phyloP scores from a whole-genome alignment of 2,113 vertebrate genomes.

The Mesoclemmys tuberculata region DNA sequence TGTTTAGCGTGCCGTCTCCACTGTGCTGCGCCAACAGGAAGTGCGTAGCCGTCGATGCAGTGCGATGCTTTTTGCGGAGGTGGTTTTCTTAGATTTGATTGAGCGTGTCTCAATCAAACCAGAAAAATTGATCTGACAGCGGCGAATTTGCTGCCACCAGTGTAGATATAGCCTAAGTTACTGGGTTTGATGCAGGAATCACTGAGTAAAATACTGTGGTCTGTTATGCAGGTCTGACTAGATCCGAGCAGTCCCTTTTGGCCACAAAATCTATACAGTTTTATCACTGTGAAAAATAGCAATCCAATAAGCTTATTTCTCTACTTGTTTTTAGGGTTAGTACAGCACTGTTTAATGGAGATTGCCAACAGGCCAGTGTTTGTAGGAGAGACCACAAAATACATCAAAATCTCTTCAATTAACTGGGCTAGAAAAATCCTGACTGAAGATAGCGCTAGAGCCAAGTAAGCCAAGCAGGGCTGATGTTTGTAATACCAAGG shows the following conservation, averaged over 20 bases:
- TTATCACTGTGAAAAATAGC: background rate
- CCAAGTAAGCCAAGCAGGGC: background rate
- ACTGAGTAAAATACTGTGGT: background rate
- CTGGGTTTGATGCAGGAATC: background rate
- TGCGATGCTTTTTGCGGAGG: too few relatives aligned
- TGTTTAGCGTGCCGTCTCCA: too few relatives aligned
- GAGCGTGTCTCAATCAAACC: too few relatives aligned
- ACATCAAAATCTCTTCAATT: background rate
- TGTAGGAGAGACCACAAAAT: background rate
- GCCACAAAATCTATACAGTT: background rate
- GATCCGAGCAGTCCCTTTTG: background rate
- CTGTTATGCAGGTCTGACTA: background rate
- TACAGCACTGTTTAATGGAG: background rate
- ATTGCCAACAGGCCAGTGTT: background rate
- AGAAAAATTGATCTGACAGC: too few relatives aligned
- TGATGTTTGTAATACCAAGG: background rate
- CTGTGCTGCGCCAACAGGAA: too few relatives aligned
- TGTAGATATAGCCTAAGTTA: background rate
- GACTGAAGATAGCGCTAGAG: background rate
- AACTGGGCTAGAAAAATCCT: background rate
- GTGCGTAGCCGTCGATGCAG: too few relatives aligned
- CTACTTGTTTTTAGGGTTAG: background rate
- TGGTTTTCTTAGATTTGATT: too few relatives aligned
- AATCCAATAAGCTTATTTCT: background rate
- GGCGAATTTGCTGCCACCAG: too few relatives aligned